A percentile compares a stretch with the other conserved stretches of the same genome.
Conservation (phyloP, 1,140 invertebrate species). For the Bicyclus anynana region DNA sequence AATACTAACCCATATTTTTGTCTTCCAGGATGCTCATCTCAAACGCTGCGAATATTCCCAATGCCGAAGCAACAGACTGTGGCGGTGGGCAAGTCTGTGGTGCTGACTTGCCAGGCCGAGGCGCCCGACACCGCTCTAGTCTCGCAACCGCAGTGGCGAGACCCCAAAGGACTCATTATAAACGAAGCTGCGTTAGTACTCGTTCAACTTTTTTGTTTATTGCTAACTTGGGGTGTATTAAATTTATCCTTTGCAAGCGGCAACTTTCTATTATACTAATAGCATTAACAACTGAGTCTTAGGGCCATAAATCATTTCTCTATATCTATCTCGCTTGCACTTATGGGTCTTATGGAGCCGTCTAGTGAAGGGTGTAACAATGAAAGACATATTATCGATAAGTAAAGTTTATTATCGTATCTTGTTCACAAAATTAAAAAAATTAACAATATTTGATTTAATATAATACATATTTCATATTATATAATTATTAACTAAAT, state of each 20-base stretch:
- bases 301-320: too few species aligned
- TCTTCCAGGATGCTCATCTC: conserved; percentile 56
- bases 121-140: conserved; percentile 80
- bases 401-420: too few species aligned
- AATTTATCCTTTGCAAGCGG: neutral
- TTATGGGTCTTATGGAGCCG: too few species aligned
- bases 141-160: conserved; percentile 84
- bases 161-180: conserved; percentile 81
- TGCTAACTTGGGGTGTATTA: neutral
- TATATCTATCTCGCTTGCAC: too few species aligned
- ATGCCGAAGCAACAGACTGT: conserved; percentile 81
- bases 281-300: neutral
- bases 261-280: neutral
- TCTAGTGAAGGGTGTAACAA: too few species aligned
- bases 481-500: too few species aligned
- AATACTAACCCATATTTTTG: neutral
- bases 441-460: too few species aligned
- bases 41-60: conserved; percentile 83
- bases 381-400: too few species aligned
- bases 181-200: conserved; percentile 79
- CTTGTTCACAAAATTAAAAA: too few species aligned
- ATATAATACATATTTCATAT: too few species aligned
- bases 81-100: conserved; percentile 82
- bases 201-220: conserved; percentile 7
- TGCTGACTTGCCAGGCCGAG: conserved; percentile 83